Evolutionary conservation across 2,888 invertebrate species (phyloP).

Genomic region (Hydropsyche betteni): DNA sequence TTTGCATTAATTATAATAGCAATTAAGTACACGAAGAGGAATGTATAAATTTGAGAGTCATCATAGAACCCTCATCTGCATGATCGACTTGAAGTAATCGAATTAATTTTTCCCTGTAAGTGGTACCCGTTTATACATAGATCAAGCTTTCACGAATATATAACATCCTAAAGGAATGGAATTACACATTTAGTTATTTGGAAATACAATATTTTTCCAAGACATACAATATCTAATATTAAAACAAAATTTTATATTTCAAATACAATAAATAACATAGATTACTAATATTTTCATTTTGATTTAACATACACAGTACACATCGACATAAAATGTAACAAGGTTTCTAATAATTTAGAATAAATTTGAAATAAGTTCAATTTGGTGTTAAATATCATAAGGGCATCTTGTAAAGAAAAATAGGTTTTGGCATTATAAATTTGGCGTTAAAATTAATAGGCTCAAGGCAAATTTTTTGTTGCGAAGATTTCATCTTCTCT

Average conservation of each 20-base stretch:
- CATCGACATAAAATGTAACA: not conserved
- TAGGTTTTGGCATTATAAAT: conserved; percentile 8
- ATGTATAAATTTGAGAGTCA: too few relatives aligned
- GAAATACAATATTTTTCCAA: not conserved
- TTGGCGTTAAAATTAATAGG: conserved; percentile 17
- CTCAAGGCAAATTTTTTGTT: not conserved
- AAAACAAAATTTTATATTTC: not conserved
- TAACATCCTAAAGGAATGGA: not conserved
- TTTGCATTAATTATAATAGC: too few relatives aligned
- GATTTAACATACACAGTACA: not conserved
- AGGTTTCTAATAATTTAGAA: not conserved
- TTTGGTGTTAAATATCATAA: conserved; percentile 24
- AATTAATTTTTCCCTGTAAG: conserved; percentile 13
- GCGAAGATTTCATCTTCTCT: not conserved
- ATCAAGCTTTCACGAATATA: not conserved
- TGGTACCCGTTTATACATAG: conserved; percentile 10
- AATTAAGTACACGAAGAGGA: too few relatives aligned
- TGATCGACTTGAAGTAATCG: too few relatives aligned
- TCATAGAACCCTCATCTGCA: too few relatives aligned
- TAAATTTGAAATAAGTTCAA: too few relatives aligned
- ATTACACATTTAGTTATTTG: not conserved
- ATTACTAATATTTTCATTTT: not conserved
- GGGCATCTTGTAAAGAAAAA: not conserved
- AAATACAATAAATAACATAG: not conserved
- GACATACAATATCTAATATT: not conserved